Base-by-base conservation (phyloP, 2,797 vertebrate species). In the Apogon hyalosoma region DNA sequence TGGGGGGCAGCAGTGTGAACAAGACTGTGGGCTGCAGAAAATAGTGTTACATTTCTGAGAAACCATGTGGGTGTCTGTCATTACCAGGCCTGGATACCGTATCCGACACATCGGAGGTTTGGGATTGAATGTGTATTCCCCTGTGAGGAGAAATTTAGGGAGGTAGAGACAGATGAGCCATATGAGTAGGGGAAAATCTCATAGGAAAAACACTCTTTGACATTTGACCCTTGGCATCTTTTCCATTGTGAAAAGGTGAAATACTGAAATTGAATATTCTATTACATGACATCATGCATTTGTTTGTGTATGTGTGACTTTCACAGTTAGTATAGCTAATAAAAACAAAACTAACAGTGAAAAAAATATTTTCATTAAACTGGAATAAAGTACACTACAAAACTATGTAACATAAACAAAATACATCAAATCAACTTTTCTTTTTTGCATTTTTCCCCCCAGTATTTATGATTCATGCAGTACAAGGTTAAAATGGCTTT, bases 31-130 rank as follows among this genome's bases (percentile, higher is more conserved):
- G 72, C 41, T 85, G 58, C 75, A 80, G 69, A 82, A 84, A 90
- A 85, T 83, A 84, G 83, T 56, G 62, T 57, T 21, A 79, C 47
- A 78, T 76, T 89, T 90, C 73, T 55, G 48, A 73, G 85, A 90
- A 88, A 71, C 69, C 51, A 69, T 61, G 69, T 36, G 46, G 60
- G 57, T 64, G 45, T 84, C 83, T 86, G 67, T 91, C 85, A 80
- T 75, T 77, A 83, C 56, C 51, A 53, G 56, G 67, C 57, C 72
- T 83, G 87, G 83, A 88, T 67, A 79, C 57, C 41, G 53, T 86
- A 71, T 60, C 65, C 46, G 63, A 77, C 84, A 83, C 74, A 15
- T 24, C 45, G 82, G 66, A 73, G 65, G 47, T 52, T 40, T 47
- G 39, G 75, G 74, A 79, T 53, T 80, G 63, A 80, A 66, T 42